These are phyloP conservation scores for Petrophora chlorosata DNA, from an alignment of 2,888 invertebrate genomes.

Conservation along the genomic window DNA sequence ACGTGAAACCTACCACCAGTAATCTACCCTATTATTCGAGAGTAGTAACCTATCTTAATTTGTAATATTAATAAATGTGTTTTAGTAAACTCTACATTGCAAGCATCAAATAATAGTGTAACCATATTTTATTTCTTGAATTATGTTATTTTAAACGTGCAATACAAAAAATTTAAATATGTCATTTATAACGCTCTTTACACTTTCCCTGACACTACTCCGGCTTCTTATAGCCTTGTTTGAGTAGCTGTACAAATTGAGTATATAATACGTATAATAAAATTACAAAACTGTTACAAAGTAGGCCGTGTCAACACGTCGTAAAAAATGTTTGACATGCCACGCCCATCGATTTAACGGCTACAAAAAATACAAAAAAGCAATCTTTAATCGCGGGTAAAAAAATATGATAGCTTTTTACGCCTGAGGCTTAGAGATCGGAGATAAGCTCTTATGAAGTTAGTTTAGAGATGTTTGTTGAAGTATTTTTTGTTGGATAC, in stretches of 20 bases:
- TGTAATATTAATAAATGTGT: too few species aligned
- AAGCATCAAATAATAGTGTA: too few species aligned
- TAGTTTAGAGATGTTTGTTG: constrained; percentile 21
- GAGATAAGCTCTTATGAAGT: constrained; percentile 16
- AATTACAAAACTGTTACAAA: constrained; percentile 24
- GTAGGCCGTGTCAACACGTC: constrained; percentile 43
- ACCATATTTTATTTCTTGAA: too few species aligned
- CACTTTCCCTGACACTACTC: too few species aligned
- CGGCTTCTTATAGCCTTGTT: background rate
- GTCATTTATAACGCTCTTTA: too few species aligned
- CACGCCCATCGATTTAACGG: constrained; percentile 46
- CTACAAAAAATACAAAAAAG: constrained; percentile 43
- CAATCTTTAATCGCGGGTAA: constrained; percentile 37
- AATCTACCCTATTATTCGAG: too few species aligned
- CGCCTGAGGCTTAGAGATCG: constrained; percentile 11
- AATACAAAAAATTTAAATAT: too few species aligned
- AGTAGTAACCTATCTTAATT: too few species aligned
- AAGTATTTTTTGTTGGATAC: constrained; percentile 8
- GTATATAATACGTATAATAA: constrained; percentile 9
- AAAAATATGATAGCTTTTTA: constrained; percentile 24
- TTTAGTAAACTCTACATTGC: too few species aligned
- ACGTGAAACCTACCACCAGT: too few species aligned
- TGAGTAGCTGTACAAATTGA: background rate
- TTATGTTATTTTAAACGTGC: too few species aligned
- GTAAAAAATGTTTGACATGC: constrained; percentile 39